Base-by-base conservation (phyloP, 2,888 invertebrate genomes). In the Norana najaformis region DNA sequence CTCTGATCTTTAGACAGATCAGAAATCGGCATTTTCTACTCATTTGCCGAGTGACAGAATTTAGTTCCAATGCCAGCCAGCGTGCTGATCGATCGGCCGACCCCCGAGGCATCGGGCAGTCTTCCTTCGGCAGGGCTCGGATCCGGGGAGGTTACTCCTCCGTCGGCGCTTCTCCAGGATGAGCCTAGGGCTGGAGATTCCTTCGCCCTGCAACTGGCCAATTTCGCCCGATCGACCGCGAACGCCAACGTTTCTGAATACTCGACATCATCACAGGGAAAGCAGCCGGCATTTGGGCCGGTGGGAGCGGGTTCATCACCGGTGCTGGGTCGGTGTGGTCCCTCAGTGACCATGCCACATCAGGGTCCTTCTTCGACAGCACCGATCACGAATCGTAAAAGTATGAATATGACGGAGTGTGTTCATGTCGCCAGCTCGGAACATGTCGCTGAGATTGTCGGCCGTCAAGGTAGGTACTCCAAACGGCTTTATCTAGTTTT, bases 401-500 rank as follows among this genome's bases (percentile, higher is more conserved):
- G 85, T 37, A 85, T 85, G 85, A 88, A 88, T 38, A 88, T 88
- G 88, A 99, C 99, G 91, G 99, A 99, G 96, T 98, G 98, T 95
- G 99, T 99, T 93, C 98, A 98, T 93, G 99, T 99, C 93, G 99
- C 99, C 35, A 98, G 98, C 94, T 98, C 98, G 90, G 99, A 99
- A 95, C 99, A 99, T 96, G 99, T 99, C 95, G 99, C 99, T 23
- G 99, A 99, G 96, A 99, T 99, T 95, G 99, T 99, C 94, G 99
- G 99, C 94, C 96, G 99, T 96, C 99, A 99, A 97, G 99, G 99
- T 99, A 47, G 20, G 39, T 14, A 23, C 88, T n/a, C 36, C n/a
- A 35, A 69, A n/a, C 69, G 3, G 47, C 47, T 47, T 16, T n/a
- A n/a, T n/a, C 23, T 16, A 47, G 23, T 6, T 47, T 47, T 41